Conservation (phyloP, 2,797 vertebrate species). For the Cyprinella venusta region DNA sequence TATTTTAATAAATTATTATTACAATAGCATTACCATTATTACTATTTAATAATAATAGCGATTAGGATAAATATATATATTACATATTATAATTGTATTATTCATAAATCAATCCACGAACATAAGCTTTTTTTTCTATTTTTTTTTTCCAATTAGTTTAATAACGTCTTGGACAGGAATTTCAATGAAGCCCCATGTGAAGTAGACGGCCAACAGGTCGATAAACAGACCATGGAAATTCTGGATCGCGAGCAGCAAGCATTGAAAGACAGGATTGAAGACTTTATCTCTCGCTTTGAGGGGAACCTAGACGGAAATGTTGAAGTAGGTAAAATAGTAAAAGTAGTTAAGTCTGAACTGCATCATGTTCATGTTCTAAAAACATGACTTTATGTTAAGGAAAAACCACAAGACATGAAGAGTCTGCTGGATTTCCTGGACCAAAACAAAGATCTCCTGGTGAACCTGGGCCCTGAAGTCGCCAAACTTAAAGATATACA, state of each 20-base stretch:
- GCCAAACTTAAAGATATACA: constrained; percentile 58
- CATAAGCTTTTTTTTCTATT: background rate
- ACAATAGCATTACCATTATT: background rate
- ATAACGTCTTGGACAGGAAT: constrained; percentile 21
- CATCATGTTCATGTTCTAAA: background rate
- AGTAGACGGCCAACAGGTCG: constrained; percentile 29
- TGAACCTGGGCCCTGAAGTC: constrained; percentile 59
- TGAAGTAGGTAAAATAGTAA: constrained; percentile 51
- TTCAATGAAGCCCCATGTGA: background rate
- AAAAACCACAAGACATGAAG: constrained; percentile 56
- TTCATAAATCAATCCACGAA: background rate
- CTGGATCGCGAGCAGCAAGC: constrained; percentile 60
- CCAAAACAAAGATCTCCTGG: constrained; percentile 65
- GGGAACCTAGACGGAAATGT: constrained; percentile 39
- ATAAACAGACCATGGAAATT: background rate
- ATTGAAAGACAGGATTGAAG: constrained; percentile 65
- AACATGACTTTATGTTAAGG: constrained; percentile 35
- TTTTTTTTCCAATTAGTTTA: constrained; percentile 15
- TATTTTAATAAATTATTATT: background rate
- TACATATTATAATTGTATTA: background rate
- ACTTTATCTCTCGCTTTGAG: constrained; percentile 48
- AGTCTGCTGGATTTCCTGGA: constrained; percentile 64
- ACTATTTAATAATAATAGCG: background rate
- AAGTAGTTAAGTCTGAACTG: background rate
- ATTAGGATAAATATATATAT: background rate